Evolutionary conservation across 2,888 invertebrate species (phyloP).

Genomic region (Leptinotarsa haldemani): DNA sequence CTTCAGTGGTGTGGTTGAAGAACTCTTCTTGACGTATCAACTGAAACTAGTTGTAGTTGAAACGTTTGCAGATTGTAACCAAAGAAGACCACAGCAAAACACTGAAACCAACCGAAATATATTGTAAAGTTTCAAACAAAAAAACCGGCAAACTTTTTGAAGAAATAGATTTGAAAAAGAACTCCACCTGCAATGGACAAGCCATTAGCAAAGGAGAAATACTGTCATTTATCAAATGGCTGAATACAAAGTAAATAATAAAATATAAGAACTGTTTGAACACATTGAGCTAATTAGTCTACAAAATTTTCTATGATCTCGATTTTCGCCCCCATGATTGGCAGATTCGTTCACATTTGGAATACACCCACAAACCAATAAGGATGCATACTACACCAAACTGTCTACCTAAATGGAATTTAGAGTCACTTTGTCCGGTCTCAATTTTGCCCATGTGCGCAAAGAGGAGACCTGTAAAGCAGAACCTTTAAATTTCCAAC

Average conservation of each 20-base stretch:
- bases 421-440: conserved; percentile 60
- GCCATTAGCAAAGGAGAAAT: no score
- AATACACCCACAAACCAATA: conserved; percentile 32
- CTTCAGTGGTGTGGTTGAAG: no score
- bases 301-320: not conserved
- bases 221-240: no score
- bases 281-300: conserved; percentile 5
- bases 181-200: no score
- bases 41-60: no score
- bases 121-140: no score
- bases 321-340: conserved; percentile 24
- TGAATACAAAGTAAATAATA: not conserved
- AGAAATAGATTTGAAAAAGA: no score
- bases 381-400: conserved; percentile 33
- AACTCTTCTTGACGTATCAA: no score
- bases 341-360: conserved; percentile 32
- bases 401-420: conserved; percentile 54
- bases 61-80: no score
- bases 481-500: conserved; percentile 61
- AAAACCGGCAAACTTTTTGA: no score
- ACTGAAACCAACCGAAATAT: no score
- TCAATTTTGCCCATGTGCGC: conserved; percentile 82
- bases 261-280: not conserved
- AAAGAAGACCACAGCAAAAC: no score
- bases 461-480: conserved; percentile 91